A percentile compares a stretch with the other conserved stretches of the same genome.
phyloP scores from a whole-genome alignment of 64 coral and sea anemone genomes.

The Orbicella faveolata region DNA sequence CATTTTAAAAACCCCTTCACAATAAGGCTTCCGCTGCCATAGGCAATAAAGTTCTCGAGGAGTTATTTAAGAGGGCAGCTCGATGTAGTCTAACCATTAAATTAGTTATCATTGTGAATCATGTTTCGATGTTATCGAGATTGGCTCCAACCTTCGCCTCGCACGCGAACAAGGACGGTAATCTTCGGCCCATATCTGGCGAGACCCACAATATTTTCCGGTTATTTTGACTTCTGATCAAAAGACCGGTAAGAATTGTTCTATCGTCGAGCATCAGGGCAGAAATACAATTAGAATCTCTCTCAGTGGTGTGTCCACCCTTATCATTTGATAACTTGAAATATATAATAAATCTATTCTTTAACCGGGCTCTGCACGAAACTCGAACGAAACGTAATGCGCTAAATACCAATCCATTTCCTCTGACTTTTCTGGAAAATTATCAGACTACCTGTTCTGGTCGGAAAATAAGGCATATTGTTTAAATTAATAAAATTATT shows the following conservation, averaged over 20 bases:
- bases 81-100: conserved; percentile 12
- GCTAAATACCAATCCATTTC: conserved; percentile 21
- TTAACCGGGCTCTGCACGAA: neutral
- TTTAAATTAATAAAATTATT: conserved; percentile 17
- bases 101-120: conserved; percentile 23
- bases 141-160: neutral
- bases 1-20: conserved; percentile 32
- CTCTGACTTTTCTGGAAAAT: conserved; percentile 24
- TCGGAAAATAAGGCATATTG: neutral
- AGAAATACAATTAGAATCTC: neutral
- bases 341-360: too few species aligned
- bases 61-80: conserved; percentile 15
- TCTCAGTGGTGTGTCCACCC: neutral
- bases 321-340: too few species aligned
- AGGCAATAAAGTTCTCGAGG: conserved; percentile 4
- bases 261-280: neutral
- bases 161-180: neutral
- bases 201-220: neutral
- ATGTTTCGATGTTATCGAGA: conserved; percentile 11
- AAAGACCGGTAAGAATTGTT: neutral
- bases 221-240: conserved; percentile 34
- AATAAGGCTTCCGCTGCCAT: conserved; percentile 29
- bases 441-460: neutral
- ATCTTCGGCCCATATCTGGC: too few species aligned
- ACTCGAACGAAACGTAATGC: neutral